Percentiles rank a stretch among this genome's conserved stretches.
Evolutionary conservation across 2,113 vertebrate genomes (phyloP).

Genomic region (Ptilonorhynchus violaceus): DNA sequence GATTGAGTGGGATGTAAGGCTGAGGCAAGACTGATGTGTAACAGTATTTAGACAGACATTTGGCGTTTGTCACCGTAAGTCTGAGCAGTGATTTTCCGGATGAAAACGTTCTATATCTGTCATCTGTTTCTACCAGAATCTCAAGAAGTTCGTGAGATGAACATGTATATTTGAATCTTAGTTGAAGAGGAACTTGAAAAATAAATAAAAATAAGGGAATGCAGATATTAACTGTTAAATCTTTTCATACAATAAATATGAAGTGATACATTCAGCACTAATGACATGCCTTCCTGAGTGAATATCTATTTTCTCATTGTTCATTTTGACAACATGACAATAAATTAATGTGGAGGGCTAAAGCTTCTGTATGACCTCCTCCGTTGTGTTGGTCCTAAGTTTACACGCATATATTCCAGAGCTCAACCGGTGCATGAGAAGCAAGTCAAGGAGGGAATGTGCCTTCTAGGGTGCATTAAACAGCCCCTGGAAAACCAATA

Average conservation of each 20-base stretch:
- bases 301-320: not conserved
- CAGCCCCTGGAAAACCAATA: not conserved
- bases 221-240: not conserved
- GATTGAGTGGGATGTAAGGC: not conserved
- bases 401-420: not conserved
- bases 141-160: not conserved
- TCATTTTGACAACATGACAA: not conserved
- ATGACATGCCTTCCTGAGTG: not conserved
- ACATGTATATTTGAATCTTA: not conserved
- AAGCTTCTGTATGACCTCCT: not conserved
- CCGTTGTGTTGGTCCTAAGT: not conserved
- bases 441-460: not conserved
- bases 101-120: slow-evolving; percentile 10
- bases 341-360: not conserved
- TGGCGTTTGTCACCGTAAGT: slow-evolving; percentile 31
- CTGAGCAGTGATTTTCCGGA: slow-evolving; percentile 32
- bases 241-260: not conserved
- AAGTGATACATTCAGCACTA: not conserved
- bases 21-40: slow-evolving; percentile 21
- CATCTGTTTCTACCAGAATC: not conserved
- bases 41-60: not conserved
- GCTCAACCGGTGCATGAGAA: not conserved
- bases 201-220: not conserved
- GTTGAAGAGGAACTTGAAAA: not conserved
- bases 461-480: not conserved